Evolutionary conservation across 2,888 invertebrate species (phyloP).

Genomic region (Magallana nippona): DNA sequence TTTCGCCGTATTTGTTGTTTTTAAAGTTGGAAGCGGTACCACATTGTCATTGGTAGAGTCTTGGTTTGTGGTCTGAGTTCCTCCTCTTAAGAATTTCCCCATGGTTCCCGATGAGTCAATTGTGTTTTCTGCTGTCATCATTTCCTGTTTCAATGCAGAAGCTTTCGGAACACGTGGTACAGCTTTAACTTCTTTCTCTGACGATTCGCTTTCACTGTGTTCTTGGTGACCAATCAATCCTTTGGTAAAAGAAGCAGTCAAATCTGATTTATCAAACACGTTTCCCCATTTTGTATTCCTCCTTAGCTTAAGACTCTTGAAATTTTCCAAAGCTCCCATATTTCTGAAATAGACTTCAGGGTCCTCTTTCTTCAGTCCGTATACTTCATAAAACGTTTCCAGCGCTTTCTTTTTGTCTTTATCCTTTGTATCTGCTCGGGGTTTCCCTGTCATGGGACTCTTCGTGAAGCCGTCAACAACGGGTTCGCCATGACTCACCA

Average conservation of each 20-base stretch:
- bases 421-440: constrained; percentile 56
- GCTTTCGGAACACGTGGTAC: constrained; percentile 20
- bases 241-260: constrained; percentile 56
- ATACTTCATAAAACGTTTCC: constrained; percentile 53
- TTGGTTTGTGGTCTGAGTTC: constrained; percentile 28
- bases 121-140: constrained; percentile 4
- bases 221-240: constrained; percentile 49
- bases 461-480: constrained; percentile 73
- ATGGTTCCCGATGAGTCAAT: not conserved
- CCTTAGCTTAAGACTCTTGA: constrained; percentile 59
- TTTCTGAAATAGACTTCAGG: constrained; percentile 74
- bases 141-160: not conserved
- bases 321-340: constrained; percentile 60
- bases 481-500: constrained; percentile 72
- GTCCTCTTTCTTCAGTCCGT: constrained; percentile 57
- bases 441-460: constrained; percentile 73
- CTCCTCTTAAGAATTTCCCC: constrained; percentile 28
- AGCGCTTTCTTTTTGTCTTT: constrained; percentile 54
- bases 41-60: constrained; percentile 29
- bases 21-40: constrained; percentile 9
- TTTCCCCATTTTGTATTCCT: constrained; percentile 67
- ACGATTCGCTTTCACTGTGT: constrained; percentile 46
- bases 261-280: constrained; percentile 58
- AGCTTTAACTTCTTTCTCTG: constrained; percentile 50
- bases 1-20: constrained; percentile 8